Evolutionary conservation across 2,888 invertebrate species (phyloP).

Genomic region (Drosophila kanekoi): DNA sequence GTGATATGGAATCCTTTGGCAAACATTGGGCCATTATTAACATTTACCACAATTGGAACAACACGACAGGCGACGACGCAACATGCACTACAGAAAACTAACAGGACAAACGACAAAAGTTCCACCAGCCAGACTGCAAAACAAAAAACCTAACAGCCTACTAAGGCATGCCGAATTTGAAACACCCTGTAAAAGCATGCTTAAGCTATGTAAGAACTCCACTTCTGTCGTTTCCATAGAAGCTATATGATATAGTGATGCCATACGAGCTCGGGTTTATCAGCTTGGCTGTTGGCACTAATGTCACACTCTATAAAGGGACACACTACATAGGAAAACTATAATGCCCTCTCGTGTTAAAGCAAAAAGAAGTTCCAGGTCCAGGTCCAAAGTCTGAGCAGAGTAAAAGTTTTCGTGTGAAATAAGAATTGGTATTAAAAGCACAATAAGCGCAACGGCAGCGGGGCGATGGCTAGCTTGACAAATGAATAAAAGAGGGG

Average conservation of each 20-base stretch:
- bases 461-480: background rate
- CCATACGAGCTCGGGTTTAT: no score
- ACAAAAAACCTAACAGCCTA: background rate
- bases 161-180: no score
- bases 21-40: conserved; percentile 67
- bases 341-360: background rate
- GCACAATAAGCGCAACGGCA: conserved; percentile 45
- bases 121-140: conserved; percentile 22
- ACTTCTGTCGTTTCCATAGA: no score
- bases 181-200: no score
- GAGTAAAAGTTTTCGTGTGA: conserved; percentile 67
- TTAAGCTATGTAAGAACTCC: no score
- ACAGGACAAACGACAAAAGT: conserved; percentile 43
- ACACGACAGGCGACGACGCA: conserved; percentile 41
- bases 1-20: conserved; percentile 49
- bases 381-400: conserved; percentile 24
- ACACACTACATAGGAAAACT: no score
- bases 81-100: conserved; percentile 57
- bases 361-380: conserved; percentile 4
- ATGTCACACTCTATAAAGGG: no score
- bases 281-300: no score
- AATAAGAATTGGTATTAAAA: conserved; percentile 71
- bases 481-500: background rate
- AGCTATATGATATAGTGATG: no score
- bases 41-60: conserved; percentile 57